These are phyloP conservation scores for Calyptomena viridis DNA, from an alignment of 2,113 vertebrate genomes.

Conservation along the genomic window DNA sequence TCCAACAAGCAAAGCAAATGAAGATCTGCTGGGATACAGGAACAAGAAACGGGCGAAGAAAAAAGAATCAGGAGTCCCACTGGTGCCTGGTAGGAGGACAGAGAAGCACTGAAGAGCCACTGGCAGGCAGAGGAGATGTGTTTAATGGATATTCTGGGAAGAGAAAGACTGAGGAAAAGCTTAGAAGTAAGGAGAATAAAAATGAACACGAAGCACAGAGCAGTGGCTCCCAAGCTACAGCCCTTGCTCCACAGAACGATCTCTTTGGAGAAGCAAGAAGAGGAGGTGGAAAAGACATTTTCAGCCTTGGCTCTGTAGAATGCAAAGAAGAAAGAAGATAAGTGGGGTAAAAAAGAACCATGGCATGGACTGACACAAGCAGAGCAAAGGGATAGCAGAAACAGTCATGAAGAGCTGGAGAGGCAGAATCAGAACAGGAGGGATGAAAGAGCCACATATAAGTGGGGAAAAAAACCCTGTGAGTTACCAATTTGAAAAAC, in stretches of 20 bases:
- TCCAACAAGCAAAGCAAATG: not conserved
- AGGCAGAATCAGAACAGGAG: not conserved
- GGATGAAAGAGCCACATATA: not conserved
- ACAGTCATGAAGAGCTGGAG: not conserved
- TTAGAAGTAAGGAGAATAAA: slow-evolving; percentile 39
- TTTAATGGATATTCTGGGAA: slow-evolving; percentile 54
- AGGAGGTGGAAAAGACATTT: slow-evolving; percentile 16
- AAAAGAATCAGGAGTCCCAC: slow-evolving; percentile 17
- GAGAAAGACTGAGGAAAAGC: slow-evolving; percentile 21
- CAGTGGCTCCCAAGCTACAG: slow-evolving; percentile 12
- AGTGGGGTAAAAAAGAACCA: not conserved
- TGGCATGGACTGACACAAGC: not conserved
- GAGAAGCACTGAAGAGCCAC: slow-evolving; percentile 12
- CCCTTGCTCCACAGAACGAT: slow-evolving; percentile 9
- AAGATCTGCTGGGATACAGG: not conserved
- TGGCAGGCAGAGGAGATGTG: slow-evolving; percentile 2
- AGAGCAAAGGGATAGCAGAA: slow-evolving; percentile 22
- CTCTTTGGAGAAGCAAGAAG: slow-evolving; percentile 25
- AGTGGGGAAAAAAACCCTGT: not conserved
- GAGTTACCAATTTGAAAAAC: not conserved
- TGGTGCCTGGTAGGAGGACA: not conserved
- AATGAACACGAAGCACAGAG: not conserved
- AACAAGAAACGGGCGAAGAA: slow-evolving; percentile 7
- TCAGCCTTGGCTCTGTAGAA: slow-evolving; percentile 1
- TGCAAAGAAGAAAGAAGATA: slow-evolving; percentile 1